Base-by-base conservation (phyloP, 1,140 invertebrate species). In the Aphaenogaster ashmeadi region DNA sequence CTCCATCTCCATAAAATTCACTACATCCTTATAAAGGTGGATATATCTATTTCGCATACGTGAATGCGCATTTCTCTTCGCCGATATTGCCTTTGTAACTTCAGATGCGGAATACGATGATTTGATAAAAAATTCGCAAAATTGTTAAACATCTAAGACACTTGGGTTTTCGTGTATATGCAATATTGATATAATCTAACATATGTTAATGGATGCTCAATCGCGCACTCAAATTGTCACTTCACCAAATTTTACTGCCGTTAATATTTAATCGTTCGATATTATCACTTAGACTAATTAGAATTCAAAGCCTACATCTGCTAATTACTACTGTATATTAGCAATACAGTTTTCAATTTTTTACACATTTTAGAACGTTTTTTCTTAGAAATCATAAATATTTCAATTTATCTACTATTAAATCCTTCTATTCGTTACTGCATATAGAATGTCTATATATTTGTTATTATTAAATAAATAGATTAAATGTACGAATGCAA, bases 1-100 rank as follows among this genome's bases (percentile, higher is more conserved):
- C 80, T 75, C 69, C 27, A 74, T 84, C 54, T 84, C 69, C 80
- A 75, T 84, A 84, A 84, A 84, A 84, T 74, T 60, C 41, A 47
- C 54, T 21, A 18, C 54, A 60, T 60, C n/a, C 69, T 84, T 60
- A 60, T 60, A 75, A 50, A 69, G 13, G 21, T 7, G 3, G 7
- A 75, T 60, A 75, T 60, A 54, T 44, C 64, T 67, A 67, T 69
- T 58, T 52, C 36, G 13, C 5, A 33, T 21, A 67, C 21, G 21
- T 69, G 13, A 33, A 27, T 18, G 36, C 38, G 7, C 27, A 36
- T 50, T 47, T 75, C 44, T 75, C 27, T 60, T 36, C 2, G 3
- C 47, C 3, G 36, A 79, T 11, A 72, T 66, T 66, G 13, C 4
- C 15, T 41, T 67, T 27, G 27, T 56, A 27, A 36, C 27, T 75